A percentile compares a stretch with the other conserved stretches of the same genome.
These are phyloP conservation scores for Syngnathus typhle DNA, from an alignment of 2,113 vertebrate species.

Conservation along the genomic window DNA sequence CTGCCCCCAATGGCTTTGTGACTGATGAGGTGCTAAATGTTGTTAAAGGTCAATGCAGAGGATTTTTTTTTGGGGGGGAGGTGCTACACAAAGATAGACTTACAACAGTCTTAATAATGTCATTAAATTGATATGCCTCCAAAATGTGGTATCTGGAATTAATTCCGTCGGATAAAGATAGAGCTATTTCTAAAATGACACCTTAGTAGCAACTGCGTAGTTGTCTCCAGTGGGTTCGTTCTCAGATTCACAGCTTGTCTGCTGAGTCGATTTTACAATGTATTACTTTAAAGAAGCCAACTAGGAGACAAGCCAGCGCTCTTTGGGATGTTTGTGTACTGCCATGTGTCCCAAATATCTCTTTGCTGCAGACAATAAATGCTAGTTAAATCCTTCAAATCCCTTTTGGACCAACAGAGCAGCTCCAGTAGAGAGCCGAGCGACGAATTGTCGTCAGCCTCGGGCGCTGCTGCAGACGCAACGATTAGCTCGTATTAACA, in stretches of 20 bases:
- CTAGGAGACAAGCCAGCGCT: conserved; percentile 25
- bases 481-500: conserved; percentile 54
- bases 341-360: conserved; percentile 28
- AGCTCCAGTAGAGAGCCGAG: conserved; percentile 29
- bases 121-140: too few species aligned
- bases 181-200: conserved; percentile 7
- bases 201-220: conserved; percentile 38
- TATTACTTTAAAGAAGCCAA: conserved; percentile 43
- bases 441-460: conserved; percentile 27
- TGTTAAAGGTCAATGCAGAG: conserved; percentile 9
- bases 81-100: neutral
- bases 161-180: too few species aligned
- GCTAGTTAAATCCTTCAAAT: conserved; percentile 38
- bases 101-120: too few species aligned
- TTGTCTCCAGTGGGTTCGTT: conserved; percentile 33
- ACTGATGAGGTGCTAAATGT: conserved; percentile 11
- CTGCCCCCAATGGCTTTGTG: conserved; percentile 28
- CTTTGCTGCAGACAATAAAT: conserved; percentile 40
- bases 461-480: conserved; percentile 24
- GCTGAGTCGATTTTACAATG: conserved; percentile 33
- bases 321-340: conserved; percentile 16
- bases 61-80: neutral
- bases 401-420: conserved; percentile 36
- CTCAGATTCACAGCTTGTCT: conserved; percentile 17
- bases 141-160: too few species aligned